A percentile compares a stretch with the other conserved stretches of the same genome.
phyloP scores from a whole-genome alignment of 2,888 invertebrate species.

The Macrosoma leucophasiata region DNA sequence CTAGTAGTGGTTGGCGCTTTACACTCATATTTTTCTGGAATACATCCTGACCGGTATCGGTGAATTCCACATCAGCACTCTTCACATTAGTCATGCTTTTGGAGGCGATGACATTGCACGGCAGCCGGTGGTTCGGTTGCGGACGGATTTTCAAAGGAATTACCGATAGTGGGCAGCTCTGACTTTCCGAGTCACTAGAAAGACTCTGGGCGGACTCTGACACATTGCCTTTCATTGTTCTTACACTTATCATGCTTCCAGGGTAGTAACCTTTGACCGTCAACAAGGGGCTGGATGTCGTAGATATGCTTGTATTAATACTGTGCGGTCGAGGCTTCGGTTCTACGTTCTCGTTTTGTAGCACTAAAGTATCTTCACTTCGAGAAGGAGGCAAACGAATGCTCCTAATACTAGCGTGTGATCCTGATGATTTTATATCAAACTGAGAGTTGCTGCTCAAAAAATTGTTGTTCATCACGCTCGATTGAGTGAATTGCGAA shows the following conservation, averaged over 20 bases:
- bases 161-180: slow-evolving; percentile 69
- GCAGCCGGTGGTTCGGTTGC: slow-evolving; percentile 51
- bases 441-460: slow-evolving; percentile 64
- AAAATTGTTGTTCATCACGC: slow-evolving; percentile 55
- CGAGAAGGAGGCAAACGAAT: slow-evolving; percentile 82
- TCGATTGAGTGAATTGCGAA: slow-evolving; percentile 74
- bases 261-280: slow-evolving; percentile 77
- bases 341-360: slow-evolving; percentile 55
- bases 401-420: slow-evolving; percentile 57
- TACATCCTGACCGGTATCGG: slow-evolving; percentile 58
- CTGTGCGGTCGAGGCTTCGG: slow-evolving; percentile 75
- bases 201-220: slow-evolving; percentile 81
- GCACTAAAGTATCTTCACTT: slow-evolving; percentile 84
- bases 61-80: slow-evolving; percentile 62
- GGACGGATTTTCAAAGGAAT: slow-evolving; percentile 75
- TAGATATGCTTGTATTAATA: slow-evolving; percentile 77
- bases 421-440: slow-evolving; percentile 56
- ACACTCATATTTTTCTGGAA: slow-evolving; percentile 51
- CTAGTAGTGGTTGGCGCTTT: slow-evolving; percentile 68
- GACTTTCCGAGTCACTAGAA: slow-evolving; percentile 79
- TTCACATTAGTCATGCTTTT: slow-evolving; percentile 79
- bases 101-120: slow-evolving; percentile 69
- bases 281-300: slow-evolving; percentile 81
- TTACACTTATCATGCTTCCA: slow-evolving; percentile 78
- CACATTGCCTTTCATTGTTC: slow-evolving; percentile 74